These are phyloP conservation scores for Amphipoea lucens DNA, from an alignment of 2,888 invertebrate genomes.

Conservation along the genomic window DNA sequence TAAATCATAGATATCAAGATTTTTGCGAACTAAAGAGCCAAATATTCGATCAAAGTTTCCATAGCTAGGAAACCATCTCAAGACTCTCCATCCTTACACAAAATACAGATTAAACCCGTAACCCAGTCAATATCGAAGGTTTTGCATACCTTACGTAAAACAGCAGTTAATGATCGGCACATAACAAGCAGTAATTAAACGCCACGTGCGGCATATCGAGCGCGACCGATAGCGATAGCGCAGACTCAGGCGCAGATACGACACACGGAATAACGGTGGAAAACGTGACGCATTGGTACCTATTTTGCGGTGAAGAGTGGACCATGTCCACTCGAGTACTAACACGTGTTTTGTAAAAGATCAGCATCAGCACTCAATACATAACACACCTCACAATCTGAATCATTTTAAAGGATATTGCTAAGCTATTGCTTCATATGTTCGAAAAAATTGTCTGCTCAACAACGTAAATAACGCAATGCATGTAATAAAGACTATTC, in stretches of 20 bases:
- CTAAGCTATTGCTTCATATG: not conserved
- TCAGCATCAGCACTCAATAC: not conserved
- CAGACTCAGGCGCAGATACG: conserved; percentile 21
- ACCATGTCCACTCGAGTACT: not conserved
- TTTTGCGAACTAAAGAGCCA: not conserved
- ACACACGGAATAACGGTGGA: not conserved
- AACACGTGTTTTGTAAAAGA: not conserved
- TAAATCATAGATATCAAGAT: not conserved
- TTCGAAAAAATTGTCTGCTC: not conserved
- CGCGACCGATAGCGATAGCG: conserved; percentile 36
- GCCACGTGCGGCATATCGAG: conserved; percentile 59
- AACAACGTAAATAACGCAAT: not conserved
- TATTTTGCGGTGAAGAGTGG: not conserved
- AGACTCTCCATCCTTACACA: not conserved
- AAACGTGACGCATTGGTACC: conserved; percentile 20
- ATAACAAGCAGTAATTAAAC: conserved; percentile 54
- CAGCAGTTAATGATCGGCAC: conserved; percentile 30
- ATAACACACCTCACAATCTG: not conserved
- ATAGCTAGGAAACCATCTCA: too few relatives aligned
- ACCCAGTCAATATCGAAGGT: not conserved
- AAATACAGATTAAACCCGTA: not conserved
- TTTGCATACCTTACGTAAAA: conserved; percentile 43
- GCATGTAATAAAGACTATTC: not conserved
- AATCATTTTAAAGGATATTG: not conserved
- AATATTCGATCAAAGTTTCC: not conserved